Percentiles rank a stretch among this genome's conserved stretches.
Conservation (phyloP, 2,113 vertebrate genomes). For the Cephalopterus ornatus region DNA sequence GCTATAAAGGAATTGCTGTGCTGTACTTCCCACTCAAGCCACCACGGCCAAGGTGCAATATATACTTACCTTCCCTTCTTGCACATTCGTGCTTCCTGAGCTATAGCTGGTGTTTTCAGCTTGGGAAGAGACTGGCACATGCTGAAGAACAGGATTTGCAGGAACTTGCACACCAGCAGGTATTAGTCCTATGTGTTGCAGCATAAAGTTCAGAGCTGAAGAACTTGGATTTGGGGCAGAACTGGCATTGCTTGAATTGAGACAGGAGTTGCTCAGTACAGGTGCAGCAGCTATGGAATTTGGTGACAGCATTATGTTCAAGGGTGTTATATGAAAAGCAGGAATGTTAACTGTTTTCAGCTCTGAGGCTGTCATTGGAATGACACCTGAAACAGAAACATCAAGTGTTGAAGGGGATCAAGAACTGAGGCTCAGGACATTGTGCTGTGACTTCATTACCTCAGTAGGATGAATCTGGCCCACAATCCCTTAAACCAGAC, state of each 20-base stretch:
- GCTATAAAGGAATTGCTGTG: slow-evolving; percentile 68
- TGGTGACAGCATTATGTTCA: slow-evolving; percentile 77
- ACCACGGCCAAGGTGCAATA: slow-evolving; percentile 43
- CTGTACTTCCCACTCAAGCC: slow-evolving; percentile 55
- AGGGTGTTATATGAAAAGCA: slow-evolving; percentile 74
- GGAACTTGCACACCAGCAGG: slow-evolving; percentile 70
- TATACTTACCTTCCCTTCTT: slow-evolving; percentile 74
- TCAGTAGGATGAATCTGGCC: neutral
- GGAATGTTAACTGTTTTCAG: slow-evolving; percentile 80
- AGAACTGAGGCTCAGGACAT: neutral
- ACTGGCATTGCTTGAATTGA: slow-evolving; percentile 44
- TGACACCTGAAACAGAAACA: slow-evolving; percentile 77
- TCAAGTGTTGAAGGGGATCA: neutral
- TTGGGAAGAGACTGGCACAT: slow-evolving; percentile 39
- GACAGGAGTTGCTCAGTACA: slow-evolving; percentile 59
- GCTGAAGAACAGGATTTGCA: slow-evolving; percentile 42
- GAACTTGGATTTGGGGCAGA: slow-evolving; percentile 79
- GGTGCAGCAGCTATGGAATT: slow-evolving; percentile 72
- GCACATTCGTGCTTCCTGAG: slow-evolving; percentile 56
- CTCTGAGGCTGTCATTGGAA: slow-evolving; percentile 78
- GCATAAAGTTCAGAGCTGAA: slow-evolving; percentile 88
- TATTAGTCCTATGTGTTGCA: slow-evolving; percentile 89
- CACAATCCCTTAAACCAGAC: neutral
- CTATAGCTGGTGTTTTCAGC: slow-evolving; percentile 52
- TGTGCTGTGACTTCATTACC: neutral